Percentiles rank a stretch among this genome's conserved stretches.
Evolutionary conservation across 2,113 vertebrate species (phyloP).

Genomic region (Sorex araneus): DNA sequence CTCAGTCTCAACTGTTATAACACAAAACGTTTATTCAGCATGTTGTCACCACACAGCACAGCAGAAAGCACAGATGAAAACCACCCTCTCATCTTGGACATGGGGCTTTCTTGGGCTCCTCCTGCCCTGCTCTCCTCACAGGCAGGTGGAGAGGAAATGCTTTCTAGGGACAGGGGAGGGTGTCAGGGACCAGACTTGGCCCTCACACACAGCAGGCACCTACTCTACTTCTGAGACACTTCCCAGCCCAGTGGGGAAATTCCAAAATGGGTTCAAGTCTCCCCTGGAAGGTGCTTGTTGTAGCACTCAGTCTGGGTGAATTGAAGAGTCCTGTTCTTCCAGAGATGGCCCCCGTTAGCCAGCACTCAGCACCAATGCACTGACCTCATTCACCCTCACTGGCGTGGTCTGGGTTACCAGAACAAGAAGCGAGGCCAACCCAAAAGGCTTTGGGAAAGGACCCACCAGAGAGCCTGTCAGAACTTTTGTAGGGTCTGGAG

Average conservation of each 20-base stretch:
- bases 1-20: slow-evolving; percentile 38
- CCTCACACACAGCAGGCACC: no score
- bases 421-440: slow-evolving; percentile 1
- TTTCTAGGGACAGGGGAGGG: no score
- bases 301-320: not conserved
- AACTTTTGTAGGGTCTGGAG: no score
- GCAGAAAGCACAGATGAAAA: slow-evolving; percentile 24
- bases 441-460: not conserved
- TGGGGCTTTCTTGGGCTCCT: not conserved
- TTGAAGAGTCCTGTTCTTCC: not conserved
- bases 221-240: no score
- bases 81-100: not conserved
- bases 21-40: not conserved
- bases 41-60: not conserved
- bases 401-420: not conserved
- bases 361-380: slow-evolving; percentile 65
- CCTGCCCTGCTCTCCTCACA: no score
- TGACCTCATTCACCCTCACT: slow-evolving; percentile 33
- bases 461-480: not conserved
- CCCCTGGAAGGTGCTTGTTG: slow-evolving; percentile 5
- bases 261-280: not conserved
- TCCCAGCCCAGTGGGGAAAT: no score
- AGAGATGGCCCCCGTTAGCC: not conserved
- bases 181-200: no score
- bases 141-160: no score